Percentiles rank a stretch among this genome's conserved stretches.
phyloP scores from a whole-genome alignment of 2,797 vertebrate genomes.

The Intellagama lesueurii region DNA sequence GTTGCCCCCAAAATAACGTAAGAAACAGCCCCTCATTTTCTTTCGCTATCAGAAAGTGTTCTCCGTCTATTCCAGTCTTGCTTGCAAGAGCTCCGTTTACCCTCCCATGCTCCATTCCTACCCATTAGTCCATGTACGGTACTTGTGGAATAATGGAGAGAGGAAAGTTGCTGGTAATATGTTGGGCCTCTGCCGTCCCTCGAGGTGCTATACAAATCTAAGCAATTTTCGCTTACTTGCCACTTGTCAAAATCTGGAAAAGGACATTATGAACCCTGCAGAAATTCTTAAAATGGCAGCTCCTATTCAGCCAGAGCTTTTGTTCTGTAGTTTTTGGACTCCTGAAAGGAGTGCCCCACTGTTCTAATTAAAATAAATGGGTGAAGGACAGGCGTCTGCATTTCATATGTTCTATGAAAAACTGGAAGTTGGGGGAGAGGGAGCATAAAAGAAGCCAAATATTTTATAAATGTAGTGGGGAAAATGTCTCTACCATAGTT shows the following conservation, averaged over 20 bases:
- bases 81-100: constrained; percentile 6
- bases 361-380: constrained; percentile 51
- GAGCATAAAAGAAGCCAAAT: constrained; percentile 25
- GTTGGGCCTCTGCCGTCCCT: constrained; percentile 25
- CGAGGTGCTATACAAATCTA: constrained; percentile 16
- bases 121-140: constrained; percentile 2
- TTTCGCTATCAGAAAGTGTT: background rate
- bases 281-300: constrained; percentile 46
- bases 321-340: constrained; percentile 30
- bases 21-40: background rate
- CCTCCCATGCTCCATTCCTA: background rate
- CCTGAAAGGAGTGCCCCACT: background rate
- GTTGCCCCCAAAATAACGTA: background rate
- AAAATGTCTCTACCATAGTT: constrained; percentile 31
- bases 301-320: background rate
- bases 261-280: background rate
- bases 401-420: constrained; percentile 13
- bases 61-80: constrained; percentile 5
- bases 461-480: constrained; percentile 25
- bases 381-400: constrained; percentile 21
- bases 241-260: constrained; percentile 18
- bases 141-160: fast-evolving
- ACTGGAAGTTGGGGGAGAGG: background rate
- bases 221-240: constrained; percentile 20
- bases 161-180: constrained; percentile 12